Base-by-base conservation (phyloP, 1,140 invertebrate species). In the Proales similis region DNA sequence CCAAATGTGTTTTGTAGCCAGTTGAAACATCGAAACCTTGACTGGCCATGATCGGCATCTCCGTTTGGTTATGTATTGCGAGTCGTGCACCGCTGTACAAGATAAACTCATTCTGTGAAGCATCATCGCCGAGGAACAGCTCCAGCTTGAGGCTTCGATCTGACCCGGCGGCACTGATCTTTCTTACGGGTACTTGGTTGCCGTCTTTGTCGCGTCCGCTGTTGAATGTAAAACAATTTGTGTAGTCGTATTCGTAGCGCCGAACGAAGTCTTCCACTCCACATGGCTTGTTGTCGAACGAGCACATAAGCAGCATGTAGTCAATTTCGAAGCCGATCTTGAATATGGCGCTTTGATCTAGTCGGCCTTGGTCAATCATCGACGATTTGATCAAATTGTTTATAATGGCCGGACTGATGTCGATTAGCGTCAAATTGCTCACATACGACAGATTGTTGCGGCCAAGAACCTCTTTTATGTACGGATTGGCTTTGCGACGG, bases 381-480 rank as follows among this genome's bases (percentile, higher is more conserved):
- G 51, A 57, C 30, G 51, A 57, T 26, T 57, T 57, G 12, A 57
- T 57, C 9, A 69, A 49, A 22, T 68, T 67, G 12, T 63, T 51
- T 0, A 64, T 60, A 17, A 64, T 38, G 19, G 17, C 45, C 12
- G 51, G 51, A 57, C 30, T 57, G 14, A 38, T 57, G 20, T 57
- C 36, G 3, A 57, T 57, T 36, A 30, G 27, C 24, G 39, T 57
- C 24, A 57, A 27, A 57, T 57, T 42, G 20, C 19, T 57, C 17
- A 57, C 51, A 57, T 57, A 4, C 1, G 33, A 42, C 9, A 67
- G 64, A 12, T 68, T 67, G 27, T 63, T 68, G 11, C 63, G 45
- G 1, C 43, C 64, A 0, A 69, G 39, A 17, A 65, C 63, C 29
- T 68, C 65, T n/a, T 66, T 64, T 3, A 67, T 69, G 3, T 66